phyloP scores from a whole-genome alignment of 2,797 vertebrate species.

The Danionella dracula region DNA sequence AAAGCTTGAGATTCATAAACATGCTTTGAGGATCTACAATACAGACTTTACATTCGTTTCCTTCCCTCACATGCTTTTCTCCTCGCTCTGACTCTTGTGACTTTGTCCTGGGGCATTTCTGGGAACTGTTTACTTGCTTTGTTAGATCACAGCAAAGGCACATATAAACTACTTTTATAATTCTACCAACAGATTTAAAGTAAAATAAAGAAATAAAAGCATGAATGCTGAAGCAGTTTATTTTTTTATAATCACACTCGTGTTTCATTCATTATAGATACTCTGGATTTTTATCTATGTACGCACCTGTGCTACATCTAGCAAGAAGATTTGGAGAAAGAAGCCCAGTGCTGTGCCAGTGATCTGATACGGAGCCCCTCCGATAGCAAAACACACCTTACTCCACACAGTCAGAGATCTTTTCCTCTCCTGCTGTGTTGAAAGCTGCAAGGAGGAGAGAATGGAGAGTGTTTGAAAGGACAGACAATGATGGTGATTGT shows the following conservation, averaged over 20 bases:
- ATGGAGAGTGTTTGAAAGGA: background rate
- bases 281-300: background rate
- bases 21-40: background rate
- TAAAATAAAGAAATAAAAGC: background rate
- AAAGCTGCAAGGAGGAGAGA: conserved; percentile 15
- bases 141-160: background rate
- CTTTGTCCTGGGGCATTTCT: background rate
- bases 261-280: background rate
- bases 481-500: background rate
- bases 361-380: conserved; percentile 90
- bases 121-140: background rate
- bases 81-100: background rate
- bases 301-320: conserved; percentile 89
- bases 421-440: conserved; percentile 55
- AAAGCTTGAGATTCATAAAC: conserved; percentile 37
- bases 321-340: conserved; percentile 91
- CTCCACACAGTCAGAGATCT: conserved; percentile 72
- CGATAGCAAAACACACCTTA: conserved; percentile 87
- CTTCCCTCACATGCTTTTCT: background rate
- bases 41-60: background rate
- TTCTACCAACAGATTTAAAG: background rate
- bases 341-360: conserved; percentile 88
- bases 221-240: background rate
- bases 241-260: background rate
- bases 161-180: no score